These are phyloP conservation scores for Motacilla tschutschensis DNA, from an alignment of 2,113 vertebrate genomes.

Conservation along the genomic window DNA sequence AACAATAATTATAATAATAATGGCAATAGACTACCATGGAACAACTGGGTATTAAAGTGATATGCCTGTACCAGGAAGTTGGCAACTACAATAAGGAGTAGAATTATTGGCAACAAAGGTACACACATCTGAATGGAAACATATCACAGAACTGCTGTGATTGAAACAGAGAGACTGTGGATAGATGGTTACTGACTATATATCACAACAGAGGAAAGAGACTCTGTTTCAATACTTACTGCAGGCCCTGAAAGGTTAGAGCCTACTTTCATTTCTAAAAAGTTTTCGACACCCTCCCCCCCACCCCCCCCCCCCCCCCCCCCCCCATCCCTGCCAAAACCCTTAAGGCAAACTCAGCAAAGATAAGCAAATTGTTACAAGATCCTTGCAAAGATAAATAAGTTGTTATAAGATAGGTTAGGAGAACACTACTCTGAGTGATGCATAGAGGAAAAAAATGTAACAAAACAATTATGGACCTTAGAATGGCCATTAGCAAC, in stretches of 20 bases:
- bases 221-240: background rate
- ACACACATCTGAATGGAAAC: background rate
- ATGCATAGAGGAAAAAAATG: background rate
- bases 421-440: background rate
- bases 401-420: background rate
- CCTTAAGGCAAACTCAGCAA: background rate
- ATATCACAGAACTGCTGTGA: background rate
- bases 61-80: background rate
- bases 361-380: background rate
- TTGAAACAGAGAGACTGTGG: background rate
- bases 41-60: background rate
- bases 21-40: background rate
- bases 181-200: background rate
- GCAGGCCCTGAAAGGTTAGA: background rate
- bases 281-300: fast-evolving
- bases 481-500: background rate
- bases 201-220: background rate
- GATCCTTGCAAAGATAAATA: background rate
- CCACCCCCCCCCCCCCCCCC: fast-evolving
- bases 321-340: background rate
- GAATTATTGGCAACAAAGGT: background rate
- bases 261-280: background rate
- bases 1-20: background rate
- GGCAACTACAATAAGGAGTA: background rate
- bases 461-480: background rate